Base-by-base conservation (phyloP, 2,797 vertebrate species). In the Lepus townsendii region DNA sequence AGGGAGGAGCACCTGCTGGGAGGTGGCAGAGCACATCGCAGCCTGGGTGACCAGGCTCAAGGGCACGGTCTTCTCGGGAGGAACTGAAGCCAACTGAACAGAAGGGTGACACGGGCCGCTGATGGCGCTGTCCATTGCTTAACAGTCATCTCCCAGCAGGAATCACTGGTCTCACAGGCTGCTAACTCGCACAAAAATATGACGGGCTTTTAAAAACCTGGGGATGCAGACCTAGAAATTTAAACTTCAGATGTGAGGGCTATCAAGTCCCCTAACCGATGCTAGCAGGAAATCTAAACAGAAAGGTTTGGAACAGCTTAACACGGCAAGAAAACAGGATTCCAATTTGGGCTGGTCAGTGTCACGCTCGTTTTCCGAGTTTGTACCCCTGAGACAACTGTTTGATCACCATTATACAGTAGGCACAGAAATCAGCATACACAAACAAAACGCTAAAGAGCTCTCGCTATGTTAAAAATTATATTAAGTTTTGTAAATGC, bases 351-450 rank as follows among this genome's bases (percentile, higher is more conserved):
- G 97, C 98, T 97, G 97, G 96, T 98, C 98, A 98, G 98, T 98
- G 98, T 98, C 92, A 96, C 2, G 97, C 98, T 96, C 92, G 68
- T 96, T 88, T 97, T 97, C 98, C 97, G 97, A 90, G 97, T 98
- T 97, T 98, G 98, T 88, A 98, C 98, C 97, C 98, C 98, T 98
- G 98, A 98, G 98, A 98, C 97, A 97, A 97, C 97, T 96, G 97
- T 90, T 97, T 96, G 97, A 97, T 96, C 96, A 96, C 97, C 96
- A 94, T 95, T 96, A 94, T 98, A 98, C 97, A 98, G 98, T 95
- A 98, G 98, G 98, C 98, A 98, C 96, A 96, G 97, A 97, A 88
- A 93, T 89, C 91, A 80, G 88, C 95, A 77, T 88, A 32, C 94
- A 92, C 97, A 96, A 96, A 97, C 95, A 96, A 97, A 93, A 97